Evolutionary conservation across 2,797 vertebrate genomes (phyloP).

Genomic region (Parauchenoglanis punctatus): DNA sequence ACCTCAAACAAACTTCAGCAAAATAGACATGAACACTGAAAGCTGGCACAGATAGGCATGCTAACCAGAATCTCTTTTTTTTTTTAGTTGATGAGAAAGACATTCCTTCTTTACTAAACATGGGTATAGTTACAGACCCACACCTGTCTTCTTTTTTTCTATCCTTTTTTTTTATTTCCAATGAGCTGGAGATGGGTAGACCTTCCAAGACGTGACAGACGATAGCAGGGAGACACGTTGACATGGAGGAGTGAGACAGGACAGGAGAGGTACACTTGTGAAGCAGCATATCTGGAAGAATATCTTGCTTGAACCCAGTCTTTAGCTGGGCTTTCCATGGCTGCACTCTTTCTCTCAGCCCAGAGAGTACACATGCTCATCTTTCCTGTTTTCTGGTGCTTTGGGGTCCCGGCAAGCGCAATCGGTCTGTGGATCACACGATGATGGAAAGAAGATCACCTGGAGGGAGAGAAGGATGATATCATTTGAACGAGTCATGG

Average conservation of each 20-base stretch:
- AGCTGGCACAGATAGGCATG: slow-evolving; percentile 80
- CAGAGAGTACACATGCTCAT: slow-evolving; percentile 74
- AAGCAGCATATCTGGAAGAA: slow-evolving; percentile 81
- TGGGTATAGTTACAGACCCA: slow-evolving; percentile 62
- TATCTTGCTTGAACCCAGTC: slow-evolving; percentile 77
- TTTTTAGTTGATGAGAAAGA: slow-evolving; percentile 62
- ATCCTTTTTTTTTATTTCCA: slow-evolving; percentile 47
- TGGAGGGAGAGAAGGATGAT: slow-evolving; percentile 59
- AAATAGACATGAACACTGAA: slow-evolving; percentile 71
- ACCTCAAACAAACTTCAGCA: slow-evolving; percentile 50
- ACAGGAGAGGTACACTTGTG: slow-evolving; percentile 79
- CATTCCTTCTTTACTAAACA: slow-evolving; percentile 67
- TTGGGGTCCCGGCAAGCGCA: slow-evolving; percentile 93
- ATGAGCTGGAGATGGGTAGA: slow-evolving; percentile 22
- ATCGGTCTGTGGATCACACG: slow-evolving; percentile 89
- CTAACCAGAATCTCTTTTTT: slow-evolving; percentile 71
- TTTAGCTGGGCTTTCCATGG: slow-evolving; percentile 26
- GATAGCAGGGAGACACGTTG: slow-evolving; percentile 67
- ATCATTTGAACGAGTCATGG: background rate
- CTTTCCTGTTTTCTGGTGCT: slow-evolving; percentile 85
- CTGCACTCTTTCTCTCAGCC: slow-evolving; percentile 69
- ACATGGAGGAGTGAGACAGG: slow-evolving; percentile 81
- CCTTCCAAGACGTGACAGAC: slow-evolving; percentile 33
- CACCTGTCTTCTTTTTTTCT: slow-evolving; percentile 64
- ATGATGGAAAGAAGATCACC: slow-evolving; percentile 96